Base-by-base conservation (phyloP, 2,113 vertebrate genomes). In the Varanus komodoensis region DNA sequence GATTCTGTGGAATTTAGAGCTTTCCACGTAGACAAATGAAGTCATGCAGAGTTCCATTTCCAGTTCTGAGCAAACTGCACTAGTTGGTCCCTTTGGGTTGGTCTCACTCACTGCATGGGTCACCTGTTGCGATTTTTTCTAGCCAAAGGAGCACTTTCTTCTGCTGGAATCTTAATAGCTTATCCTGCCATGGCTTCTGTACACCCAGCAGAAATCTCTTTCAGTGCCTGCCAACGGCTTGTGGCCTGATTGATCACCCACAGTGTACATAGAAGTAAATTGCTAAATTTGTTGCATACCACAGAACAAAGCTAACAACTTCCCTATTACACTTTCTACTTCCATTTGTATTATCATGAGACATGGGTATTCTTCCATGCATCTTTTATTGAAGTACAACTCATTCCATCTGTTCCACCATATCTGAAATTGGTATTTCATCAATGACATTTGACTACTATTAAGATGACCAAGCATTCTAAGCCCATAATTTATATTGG, bases 271-370 rank as follows among this genome's bases (percentile, higher is more conserved):
- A 80, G 67, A 86, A 57, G 75, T 57, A 71, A 86, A 57, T 27
- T 21, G 64, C 75, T 90, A 83, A 71, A 86, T 80, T 48, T 73
- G 67, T 80, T 81, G 84, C 50, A 61, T 67, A 80, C 83, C 48
- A 81, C n/a, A 90, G 83, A 54, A 86, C 83, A 86, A 71, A 34
- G 82, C 32, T 21, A 85, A 69, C 44, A 52, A 34, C 23, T 79
- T 23, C 29, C 69, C n/a, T 34, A 11, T 14, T 23, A 77, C 32
- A 44, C 15, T 85, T 85, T 29, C 15, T 48, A 78, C 74, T 79
- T 61, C 61, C 79, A 27, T 11, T 44, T 78, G n/a, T 29, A 79
- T 79, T 85, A 54, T 71, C 27, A 73, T 14, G 38, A 71, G 44
- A 61, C 32, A 80, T 27, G 29, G n/a, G 6, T 68, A n/a, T n/a